phyloP scores from a whole-genome alignment of 2,888 invertebrate species.

The Erannis defoliaria region DNA sequence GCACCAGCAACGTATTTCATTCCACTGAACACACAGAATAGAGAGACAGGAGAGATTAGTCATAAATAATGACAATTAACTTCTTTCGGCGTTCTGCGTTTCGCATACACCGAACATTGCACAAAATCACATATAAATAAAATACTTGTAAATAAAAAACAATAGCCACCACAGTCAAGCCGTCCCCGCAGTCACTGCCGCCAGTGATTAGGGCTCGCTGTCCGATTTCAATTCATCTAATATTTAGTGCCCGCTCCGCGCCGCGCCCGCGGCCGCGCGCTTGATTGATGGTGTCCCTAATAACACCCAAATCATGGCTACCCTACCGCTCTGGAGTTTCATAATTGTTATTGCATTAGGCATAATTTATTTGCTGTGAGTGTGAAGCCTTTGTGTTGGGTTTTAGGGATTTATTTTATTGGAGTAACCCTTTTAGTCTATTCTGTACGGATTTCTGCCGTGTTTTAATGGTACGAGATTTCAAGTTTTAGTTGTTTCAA shows the following conservation, averaged over 20 bases:
- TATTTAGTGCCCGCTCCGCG: constrained; percentile 12
- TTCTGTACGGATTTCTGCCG: no score
- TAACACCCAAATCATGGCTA: constrained; percentile 25
- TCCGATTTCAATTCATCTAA: constrained; percentile 28
- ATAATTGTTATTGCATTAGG: constrained; percentile 25
- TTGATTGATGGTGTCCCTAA: constrained; percentile 27
- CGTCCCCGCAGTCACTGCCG: not conserved
- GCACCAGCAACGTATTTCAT: no score
- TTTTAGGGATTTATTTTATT: constrained; percentile 7
- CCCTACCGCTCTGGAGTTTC: constrained; percentile 8
- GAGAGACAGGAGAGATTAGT: no score
- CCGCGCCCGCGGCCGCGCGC: not conserved
- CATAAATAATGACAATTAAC: no score
- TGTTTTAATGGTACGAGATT: no score
- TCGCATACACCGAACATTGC: no score
- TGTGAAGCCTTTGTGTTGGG: constrained; percentile 2
- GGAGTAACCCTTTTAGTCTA: no score
- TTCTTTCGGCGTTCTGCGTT: no score
- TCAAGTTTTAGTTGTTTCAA: no score
- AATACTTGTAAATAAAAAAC: not conserved
- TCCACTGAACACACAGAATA: no score
- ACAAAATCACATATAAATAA: no score
- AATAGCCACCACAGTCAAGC: not conserved
- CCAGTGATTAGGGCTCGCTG: constrained; percentile 15
- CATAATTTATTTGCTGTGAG: constrained; percentile 13